These are phyloP conservation scores for Belonocnema kinseyi DNA, from an alignment of 1,140 invertebrate genomes.

Conservation along the genomic window DNA sequence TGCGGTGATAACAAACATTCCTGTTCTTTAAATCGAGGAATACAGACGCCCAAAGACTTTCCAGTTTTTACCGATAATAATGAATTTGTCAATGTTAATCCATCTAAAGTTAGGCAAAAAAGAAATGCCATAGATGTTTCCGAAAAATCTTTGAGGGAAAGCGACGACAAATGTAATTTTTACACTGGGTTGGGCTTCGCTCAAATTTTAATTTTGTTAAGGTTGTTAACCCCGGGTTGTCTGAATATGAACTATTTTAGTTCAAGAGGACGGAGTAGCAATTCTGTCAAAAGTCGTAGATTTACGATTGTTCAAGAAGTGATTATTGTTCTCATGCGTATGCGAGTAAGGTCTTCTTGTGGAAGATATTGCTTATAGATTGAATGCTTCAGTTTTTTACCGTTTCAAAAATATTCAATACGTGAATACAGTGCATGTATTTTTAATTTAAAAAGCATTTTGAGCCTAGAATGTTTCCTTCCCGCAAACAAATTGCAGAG, in stretches of 20 bases:
- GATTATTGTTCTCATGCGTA: conserved; percentile 41
- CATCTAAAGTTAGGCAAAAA: background rate
- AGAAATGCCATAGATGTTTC: background rate
- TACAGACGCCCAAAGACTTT: conserved; percentile 1
- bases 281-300: background rate
- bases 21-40: too few species aligned
- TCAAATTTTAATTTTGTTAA: conserved; percentile 12
- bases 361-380: conserved; percentile 40
- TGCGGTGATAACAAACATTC: background rate
- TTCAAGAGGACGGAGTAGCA: background rate
- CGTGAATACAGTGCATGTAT: conserved; percentile 42
- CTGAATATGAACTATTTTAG: conserved; percentile 32
- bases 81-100: background rate
- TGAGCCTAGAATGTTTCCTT: conserved; percentile 42
- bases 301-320: conserved; percentile 39
- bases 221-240: conserved; percentile 17
- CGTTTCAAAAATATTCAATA: conserved; percentile 38
- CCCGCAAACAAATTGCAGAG: conserved; percentile 35
- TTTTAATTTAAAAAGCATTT: conserved; percentile 40
- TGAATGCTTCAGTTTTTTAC: conserved; percentile 32
- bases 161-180: conserved; percentile 32
- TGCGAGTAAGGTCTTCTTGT: conserved; percentile 32
- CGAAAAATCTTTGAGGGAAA: background rate
- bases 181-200: conserved; percentile 31
- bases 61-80: background rate